Evolutionary conservation across 1,140 invertebrate genomes (phyloP), one percentile per base, ranked within the genome.

Genomic region (Aphelinus certus): DNA sequence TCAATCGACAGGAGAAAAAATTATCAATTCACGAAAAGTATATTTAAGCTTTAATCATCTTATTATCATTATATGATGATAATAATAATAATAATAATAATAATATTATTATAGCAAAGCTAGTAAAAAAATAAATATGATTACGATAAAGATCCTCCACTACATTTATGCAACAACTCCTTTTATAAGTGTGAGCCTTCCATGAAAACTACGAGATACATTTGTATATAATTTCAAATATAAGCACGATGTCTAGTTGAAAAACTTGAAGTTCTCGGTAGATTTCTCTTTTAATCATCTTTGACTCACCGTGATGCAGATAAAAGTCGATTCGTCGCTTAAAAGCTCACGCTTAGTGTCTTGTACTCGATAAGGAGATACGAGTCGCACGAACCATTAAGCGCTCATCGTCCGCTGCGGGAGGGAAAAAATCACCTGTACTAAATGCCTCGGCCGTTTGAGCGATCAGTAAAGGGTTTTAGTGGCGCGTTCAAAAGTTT

Each of bases 311-410:
- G 49, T 62, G 63, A 71, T 26, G 43, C 51, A 57, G 70, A 51
- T 63, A 46, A 71, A 63, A 62, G 48, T 47, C 61, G 61, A 71
- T 71, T 47, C 42, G 49, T 49, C 63, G 65, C 45, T 73, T 51
- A 49, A 66, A 73, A 73, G 71, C 64, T 73, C 57, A 46, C 56
- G 57, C 48, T 73, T 67, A 73, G 71, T 61, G 57, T 61, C 71
- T 60, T 73, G 71, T 73, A 67, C 66, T 9, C 57, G 71, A 73
- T 73, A 73, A 73, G 64, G 47, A 66, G 63, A 67, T 73, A 67
- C 56, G 63, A 73, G 55, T 26, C 48, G 61, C 61, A 48, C 47
- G 75, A 72, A 78, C 76, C 64, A 60, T 66, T 67, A 73, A 73
- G 56, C 55, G 46, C 63, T 53, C 49, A 48, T 43, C 7, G 56